Base-by-base conservation (phyloP, 2,113 vertebrate species). In the Electrona antarctica region DNA sequence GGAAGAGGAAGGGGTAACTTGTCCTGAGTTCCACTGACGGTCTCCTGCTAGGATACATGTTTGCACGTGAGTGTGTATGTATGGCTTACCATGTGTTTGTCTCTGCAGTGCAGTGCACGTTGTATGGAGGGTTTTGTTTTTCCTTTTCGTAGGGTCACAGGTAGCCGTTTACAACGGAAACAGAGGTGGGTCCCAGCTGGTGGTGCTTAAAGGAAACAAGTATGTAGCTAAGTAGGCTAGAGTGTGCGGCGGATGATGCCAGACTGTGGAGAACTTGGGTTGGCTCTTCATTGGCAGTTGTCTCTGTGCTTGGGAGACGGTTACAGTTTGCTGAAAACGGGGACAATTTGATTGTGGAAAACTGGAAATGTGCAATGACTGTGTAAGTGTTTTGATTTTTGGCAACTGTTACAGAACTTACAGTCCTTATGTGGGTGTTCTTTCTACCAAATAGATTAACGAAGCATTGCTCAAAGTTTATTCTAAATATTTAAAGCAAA, bases 21-120 rank as follows among this genome's bases (percentile, higher is more conserved):
- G 73, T 76, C 68, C 67, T 63, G 8, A 41, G 82, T 75, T 83
- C 78, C 65, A 77, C 66, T 11, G 70, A 45, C 76, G 29, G 63
- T 80, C 73, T 41, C 33, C 33, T 77, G 56, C 64, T 58, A 72
- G 76, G 79, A 82, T 12, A 65, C 68, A 61, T 33, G 29, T 68
- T 74, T 60, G 48, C 69, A 73, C 21, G 71, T 81, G 69, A 74
- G 77, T 80, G 7, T 55, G n/a, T 48, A 7, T 28, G 14, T 14
- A 41, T 41, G 33, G 33, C 33, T 41, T 41, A 41, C 3, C 33
- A 6, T 47, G 14, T 56, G 51, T 15, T 52, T 15, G 54, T 52
- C 10, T 54, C 41, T 41, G 60, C 33, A 41, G 3, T 41, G 33
- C 33, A 41, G 33, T 41, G 33, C 33, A 41, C 33, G 33, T 41